A percentile compares a stretch with the other conserved stretches of the same genome.
These are phyloP conservation scores for Peucedramus taeniatus DNA, from an alignment of 2,113 vertebrate genomes.

Conservation along the genomic window DNA sequence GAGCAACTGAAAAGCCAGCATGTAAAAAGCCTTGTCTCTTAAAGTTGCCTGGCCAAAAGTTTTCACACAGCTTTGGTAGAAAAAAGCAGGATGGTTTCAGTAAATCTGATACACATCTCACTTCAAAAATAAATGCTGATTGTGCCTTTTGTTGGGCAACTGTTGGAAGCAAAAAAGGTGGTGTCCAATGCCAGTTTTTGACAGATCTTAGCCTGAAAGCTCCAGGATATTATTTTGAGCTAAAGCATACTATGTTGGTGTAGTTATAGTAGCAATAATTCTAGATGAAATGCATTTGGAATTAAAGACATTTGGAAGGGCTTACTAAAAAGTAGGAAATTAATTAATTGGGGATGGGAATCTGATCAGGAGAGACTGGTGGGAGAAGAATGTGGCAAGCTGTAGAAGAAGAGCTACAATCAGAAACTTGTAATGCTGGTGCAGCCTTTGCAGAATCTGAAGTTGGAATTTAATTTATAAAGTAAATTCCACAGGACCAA, in stretches of 20 bases:
- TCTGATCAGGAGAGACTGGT: neutral
- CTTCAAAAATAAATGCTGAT: neutral
- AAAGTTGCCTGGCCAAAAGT: neutral
- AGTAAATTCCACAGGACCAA: neutral
- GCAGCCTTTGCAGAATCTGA: neutral
- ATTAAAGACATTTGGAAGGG: neutral
- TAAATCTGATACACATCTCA: neutral
- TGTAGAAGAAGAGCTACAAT: neutral
- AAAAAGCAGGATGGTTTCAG: neutral
- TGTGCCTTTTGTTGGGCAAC: neutral
- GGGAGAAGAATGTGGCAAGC: neutral
- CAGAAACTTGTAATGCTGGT: neutral
- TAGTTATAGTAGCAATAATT: neutral
- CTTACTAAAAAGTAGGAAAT: neutral
- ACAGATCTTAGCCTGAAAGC: neutral
- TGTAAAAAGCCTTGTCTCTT: neutral
- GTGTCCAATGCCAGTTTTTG: neutral
- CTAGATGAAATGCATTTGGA: neutral
- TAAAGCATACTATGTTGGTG: neutral
- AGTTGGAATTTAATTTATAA: neutral
- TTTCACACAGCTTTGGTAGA: neutral
- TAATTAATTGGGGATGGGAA: neutral
- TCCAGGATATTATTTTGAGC: neutral
- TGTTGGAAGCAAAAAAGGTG: neutral
- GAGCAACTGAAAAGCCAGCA: neutral